Evolutionary conservation across 2,888 invertebrate genomes (phyloP).

Genomic region (Parnassius orleans): DNA sequence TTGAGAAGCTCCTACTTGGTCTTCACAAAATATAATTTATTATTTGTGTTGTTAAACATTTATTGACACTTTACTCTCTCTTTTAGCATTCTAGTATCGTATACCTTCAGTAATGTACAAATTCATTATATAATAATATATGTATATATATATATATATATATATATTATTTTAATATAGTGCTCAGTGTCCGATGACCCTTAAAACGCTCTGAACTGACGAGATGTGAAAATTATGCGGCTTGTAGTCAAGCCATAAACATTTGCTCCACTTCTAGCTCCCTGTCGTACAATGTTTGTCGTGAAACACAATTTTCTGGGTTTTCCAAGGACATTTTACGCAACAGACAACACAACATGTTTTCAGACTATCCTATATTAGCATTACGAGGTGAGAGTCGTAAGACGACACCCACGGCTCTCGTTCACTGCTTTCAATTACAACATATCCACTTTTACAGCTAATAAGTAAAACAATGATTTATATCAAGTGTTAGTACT

Average conservation of each 20-base stretch:
- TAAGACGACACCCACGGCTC: too few species aligned
- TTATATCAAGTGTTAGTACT: too few species aligned
- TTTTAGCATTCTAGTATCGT: too few species aligned
- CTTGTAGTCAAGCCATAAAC: slow-evolving; percentile 45
- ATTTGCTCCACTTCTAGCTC: slow-evolving; percentile 34
- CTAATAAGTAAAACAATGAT: too few species aligned
- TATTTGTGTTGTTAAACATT: too few species aligned
- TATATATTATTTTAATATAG: neutral
- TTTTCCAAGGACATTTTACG: slow-evolving; percentile 5
- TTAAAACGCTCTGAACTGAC: slow-evolving; percentile 29
- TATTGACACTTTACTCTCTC: too few species aligned
- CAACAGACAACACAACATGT: neutral
- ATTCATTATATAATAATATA: neutral
- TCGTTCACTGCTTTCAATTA: too few species aligned
- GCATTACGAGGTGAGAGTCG: neutral
- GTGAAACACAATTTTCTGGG: slow-evolving; percentile 9
- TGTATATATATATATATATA: too few species aligned
- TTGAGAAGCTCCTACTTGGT: too few species aligned
- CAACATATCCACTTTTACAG: too few species aligned
- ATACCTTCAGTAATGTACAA: too few species aligned
- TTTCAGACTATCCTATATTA: slow-evolving; percentile 8
- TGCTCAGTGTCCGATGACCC: slow-evolving; percentile 23
- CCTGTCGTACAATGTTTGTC: slow-evolving; percentile 17
- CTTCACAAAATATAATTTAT: too few species aligned
- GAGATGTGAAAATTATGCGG: slow-evolving; percentile 63